Conservation (phyloP, 2,113 vertebrate genomes). For the Labeo catla region DNA sequence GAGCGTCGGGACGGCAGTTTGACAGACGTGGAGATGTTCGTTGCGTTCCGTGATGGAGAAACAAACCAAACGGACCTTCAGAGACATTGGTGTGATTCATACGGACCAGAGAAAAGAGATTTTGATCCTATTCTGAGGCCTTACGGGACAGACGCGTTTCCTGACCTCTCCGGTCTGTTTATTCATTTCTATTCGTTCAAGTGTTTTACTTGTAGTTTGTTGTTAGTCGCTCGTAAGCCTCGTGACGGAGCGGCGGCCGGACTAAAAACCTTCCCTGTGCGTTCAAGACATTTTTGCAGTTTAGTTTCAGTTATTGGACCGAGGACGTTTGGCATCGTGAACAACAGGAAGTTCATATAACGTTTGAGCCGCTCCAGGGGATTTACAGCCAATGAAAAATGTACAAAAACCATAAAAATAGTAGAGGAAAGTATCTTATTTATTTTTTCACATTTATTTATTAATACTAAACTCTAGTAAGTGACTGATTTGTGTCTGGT, state of each 20-base stretch:
- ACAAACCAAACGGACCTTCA: background rate
- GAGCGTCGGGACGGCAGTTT: background rate
- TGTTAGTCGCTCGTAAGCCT: slow-evolving; percentile 39
- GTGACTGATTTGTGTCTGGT: slow-evolving; percentile 56
- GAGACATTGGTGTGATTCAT: background rate
- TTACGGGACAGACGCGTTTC: background rate
- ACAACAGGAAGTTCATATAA: too few species aligned
- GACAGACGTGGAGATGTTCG: background rate
- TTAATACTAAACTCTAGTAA: slow-evolving; percentile 78
- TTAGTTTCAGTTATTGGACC: background rate
- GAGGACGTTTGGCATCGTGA: background rate
- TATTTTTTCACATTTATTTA: slow-evolving; percentile 88
- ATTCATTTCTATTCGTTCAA: background rate
- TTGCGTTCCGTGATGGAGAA: background rate
- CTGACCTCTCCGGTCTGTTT: background rate
- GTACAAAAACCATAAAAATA: slow-evolving; percentile 75
- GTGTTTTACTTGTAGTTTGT: background rate
- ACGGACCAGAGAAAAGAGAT: background rate
- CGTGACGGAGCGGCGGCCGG: background rate
- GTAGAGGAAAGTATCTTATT: slow-evolving; percentile 78
- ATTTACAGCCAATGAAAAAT: slow-evolving; percentile 53
- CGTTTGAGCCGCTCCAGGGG: background rate
- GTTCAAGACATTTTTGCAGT: background rate
- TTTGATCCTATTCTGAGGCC: background rate
- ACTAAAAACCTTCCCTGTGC: background rate